Percentiles rank a stretch among this genome's conserved stretches.
These are phyloP conservation scores for Crioceris asparagi DNA, from an alignment of 2,888 invertebrate species.

Conservation along the genomic window DNA sequence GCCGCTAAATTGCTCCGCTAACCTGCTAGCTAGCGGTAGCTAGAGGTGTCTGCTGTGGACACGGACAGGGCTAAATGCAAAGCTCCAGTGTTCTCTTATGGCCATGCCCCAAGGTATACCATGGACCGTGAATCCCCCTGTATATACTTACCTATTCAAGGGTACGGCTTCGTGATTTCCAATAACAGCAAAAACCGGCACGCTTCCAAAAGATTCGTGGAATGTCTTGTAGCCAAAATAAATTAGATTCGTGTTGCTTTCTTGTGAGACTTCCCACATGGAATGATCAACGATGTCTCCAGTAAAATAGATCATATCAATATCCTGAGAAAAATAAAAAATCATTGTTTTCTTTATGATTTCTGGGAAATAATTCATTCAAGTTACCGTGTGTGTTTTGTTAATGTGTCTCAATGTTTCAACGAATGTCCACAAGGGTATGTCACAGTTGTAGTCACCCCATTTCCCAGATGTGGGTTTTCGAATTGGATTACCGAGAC, in stretches of 20 bases:
- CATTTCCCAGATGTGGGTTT: constrained; percentile 55
- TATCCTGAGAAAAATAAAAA: constrained; percentile 16
- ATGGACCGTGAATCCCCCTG: too few relatives aligned
- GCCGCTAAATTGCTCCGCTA: too few relatives aligned
- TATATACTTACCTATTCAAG: constrained; percentile 35
- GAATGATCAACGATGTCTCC: constrained; percentile 79
- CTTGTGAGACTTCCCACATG: constrained; percentile 67
- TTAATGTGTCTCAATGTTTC: constrained; percentile 48
- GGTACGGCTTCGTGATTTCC: constrained; percentile 63
- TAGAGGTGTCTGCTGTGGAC: too few relatives aligned
- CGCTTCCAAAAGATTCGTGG: constrained; percentile 37
- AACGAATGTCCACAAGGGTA: constrained; percentile 54
- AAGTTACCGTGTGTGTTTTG: constrained; percentile 17
- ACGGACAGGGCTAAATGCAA: too few relatives aligned
- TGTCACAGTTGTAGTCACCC: constrained; percentile 72
- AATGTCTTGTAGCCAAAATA: constrained; percentile 38
- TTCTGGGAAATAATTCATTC: not conserved
- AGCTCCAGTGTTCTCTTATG: too few relatives aligned
- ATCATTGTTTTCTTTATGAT: not conserved
- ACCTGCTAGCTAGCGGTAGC: too few relatives aligned
- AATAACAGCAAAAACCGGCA: constrained; percentile 44
- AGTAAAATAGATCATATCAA: constrained; percentile 61
- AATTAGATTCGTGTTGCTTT: constrained; percentile 49
- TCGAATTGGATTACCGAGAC: constrained; percentile 39
- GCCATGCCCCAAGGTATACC: too few relatives aligned